A percentile compares a stretch with the other conserved stretches of the same genome.
phyloP scores from a whole-genome alignment of 2,888 invertebrate genomes.

The Rhimphoctona megacephalus region DNA sequence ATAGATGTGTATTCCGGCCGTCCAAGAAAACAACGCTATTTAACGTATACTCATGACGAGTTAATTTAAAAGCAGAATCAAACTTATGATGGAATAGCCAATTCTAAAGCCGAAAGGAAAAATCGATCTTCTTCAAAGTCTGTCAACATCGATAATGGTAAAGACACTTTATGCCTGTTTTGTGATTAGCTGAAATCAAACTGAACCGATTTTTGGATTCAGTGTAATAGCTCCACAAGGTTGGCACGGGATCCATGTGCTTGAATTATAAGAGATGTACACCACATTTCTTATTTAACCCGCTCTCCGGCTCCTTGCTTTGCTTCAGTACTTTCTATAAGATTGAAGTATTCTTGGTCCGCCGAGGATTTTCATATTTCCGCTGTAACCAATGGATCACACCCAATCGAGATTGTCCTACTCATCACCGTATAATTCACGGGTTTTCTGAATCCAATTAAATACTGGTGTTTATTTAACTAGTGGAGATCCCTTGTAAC shows the following conservation, averaged over 20 bases:
- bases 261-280: too few species aligned
- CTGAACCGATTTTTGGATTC: too few species aligned
- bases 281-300: too few species aligned
- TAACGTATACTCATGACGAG: too few species aligned
- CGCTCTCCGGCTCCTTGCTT: too few species aligned
- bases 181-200: not conserved
- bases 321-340: too few species aligned
- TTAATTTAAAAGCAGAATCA: not conserved
- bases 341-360: too few species aligned
- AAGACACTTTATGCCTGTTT: not conserved
- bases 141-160: not conserved
- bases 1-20: too few species aligned
- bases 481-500: not conserved
- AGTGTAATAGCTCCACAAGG: too few species aligned
- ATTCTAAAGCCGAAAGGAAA: not conserved
- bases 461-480: not conserved
- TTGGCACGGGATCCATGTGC: too few species aligned
- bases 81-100: not conserved
- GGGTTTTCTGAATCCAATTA: not conserved
- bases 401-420: not conserved
- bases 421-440: not conserved
- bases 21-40: too few species aligned
- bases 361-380: too few species aligned
- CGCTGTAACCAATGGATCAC: not conserved
- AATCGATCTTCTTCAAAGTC: not conserved